Conservation (phyloP, 1,140 invertebrate species). For the Megalopta genalis region DNA sequence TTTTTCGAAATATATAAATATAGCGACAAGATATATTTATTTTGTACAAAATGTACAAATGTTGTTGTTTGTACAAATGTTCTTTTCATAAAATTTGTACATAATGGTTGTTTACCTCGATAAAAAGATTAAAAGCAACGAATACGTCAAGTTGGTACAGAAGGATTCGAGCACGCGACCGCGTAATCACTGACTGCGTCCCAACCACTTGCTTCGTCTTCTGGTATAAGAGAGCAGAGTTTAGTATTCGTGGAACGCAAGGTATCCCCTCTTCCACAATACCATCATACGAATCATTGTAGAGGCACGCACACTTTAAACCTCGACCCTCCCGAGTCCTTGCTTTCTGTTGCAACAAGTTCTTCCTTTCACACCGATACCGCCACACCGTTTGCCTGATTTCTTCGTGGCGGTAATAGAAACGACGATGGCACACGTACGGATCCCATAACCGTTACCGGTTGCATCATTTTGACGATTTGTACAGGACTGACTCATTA, state of each 20-base stretch:
- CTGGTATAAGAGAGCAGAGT: slow-evolving; percentile 43
- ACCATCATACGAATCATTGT: slow-evolving; percentile 21
- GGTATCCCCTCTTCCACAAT: slow-evolving; percentile 47
- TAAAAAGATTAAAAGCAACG: neutral
- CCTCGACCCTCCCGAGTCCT: slow-evolving; percentile 32
- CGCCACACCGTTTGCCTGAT: neutral
- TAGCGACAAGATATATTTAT: neutral
- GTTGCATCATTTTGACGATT: slow-evolving; percentile 17
- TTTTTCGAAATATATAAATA: neutral
- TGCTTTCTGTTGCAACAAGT: slow-evolving; percentile 38
- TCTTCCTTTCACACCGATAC: slow-evolving; percentile 55
- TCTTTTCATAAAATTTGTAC: no score
- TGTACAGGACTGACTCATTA: slow-evolving; percentile 15
- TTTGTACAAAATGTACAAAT: neutral
- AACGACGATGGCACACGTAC: neutral
- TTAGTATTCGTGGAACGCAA: slow-evolving; percentile 50
- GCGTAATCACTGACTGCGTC: slow-evolving; percentile 44
- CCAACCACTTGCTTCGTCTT: slow-evolving; percentile 31
- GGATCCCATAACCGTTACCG: neutral
- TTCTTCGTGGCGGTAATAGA: neutral
- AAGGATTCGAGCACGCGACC: slow-evolving; percentile 44
- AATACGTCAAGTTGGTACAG: neutral
- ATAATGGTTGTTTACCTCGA: slow-evolving; percentile 39
- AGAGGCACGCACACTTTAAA: slow-evolving; percentile 31
- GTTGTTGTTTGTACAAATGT: no score